Percentiles rank a stretch among this genome's conserved stretches.
phyloP scores from a whole-genome alignment of 2,113 vertebrate genomes.

The Nothobranchius furzeri region DNA sequence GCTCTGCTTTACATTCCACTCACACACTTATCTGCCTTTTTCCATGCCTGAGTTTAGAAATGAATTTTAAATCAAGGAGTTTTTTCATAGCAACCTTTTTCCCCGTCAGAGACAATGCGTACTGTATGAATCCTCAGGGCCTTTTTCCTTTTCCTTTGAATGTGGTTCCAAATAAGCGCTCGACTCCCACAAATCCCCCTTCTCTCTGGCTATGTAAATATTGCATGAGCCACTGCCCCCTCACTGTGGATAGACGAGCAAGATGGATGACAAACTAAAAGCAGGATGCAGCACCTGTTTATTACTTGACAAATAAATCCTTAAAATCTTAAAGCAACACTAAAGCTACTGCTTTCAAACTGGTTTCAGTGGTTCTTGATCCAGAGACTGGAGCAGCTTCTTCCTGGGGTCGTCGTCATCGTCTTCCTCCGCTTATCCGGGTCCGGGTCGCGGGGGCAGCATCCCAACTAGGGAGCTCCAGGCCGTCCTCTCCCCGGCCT shows the following conservation, averaged over 20 bases:
- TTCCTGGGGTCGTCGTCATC: too few species aligned
- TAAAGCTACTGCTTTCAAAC: too few species aligned
- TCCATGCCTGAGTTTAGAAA: slow-evolving; percentile 70
- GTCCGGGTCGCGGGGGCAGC: too few species aligned
- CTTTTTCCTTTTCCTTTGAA: slow-evolving; percentile 78
- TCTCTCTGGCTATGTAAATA: slow-evolving; percentile 72
- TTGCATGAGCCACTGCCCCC: slow-evolving; percentile 66
- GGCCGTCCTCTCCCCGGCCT: too few species aligned
- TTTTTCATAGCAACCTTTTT: slow-evolving; percentile 61
- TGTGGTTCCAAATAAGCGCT: slow-evolving; percentile 68
- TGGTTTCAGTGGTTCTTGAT: too few species aligned
- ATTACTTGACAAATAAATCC: neutral
- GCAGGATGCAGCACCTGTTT: too few species aligned
- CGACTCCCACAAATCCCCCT: slow-evolving; percentile 52
- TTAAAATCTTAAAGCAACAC: too few species aligned
- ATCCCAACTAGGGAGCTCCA: too few species aligned
- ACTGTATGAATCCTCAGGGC: slow-evolving; percentile 73
- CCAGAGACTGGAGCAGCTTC: too few species aligned
- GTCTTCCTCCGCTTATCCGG: too few species aligned
- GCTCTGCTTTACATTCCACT: slow-evolving; percentile 71
- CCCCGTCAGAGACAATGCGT: slow-evolving; percentile 71
- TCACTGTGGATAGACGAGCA: slow-evolving; percentile 58
- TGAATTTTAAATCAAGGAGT: slow-evolving; percentile 82
- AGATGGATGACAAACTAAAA: slow-evolving; percentile 26
- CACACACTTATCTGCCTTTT: slow-evolving; percentile 67